phyloP scores from a whole-genome alignment of 2,888 invertebrate genomes.

The Eudemis profundana region DNA sequence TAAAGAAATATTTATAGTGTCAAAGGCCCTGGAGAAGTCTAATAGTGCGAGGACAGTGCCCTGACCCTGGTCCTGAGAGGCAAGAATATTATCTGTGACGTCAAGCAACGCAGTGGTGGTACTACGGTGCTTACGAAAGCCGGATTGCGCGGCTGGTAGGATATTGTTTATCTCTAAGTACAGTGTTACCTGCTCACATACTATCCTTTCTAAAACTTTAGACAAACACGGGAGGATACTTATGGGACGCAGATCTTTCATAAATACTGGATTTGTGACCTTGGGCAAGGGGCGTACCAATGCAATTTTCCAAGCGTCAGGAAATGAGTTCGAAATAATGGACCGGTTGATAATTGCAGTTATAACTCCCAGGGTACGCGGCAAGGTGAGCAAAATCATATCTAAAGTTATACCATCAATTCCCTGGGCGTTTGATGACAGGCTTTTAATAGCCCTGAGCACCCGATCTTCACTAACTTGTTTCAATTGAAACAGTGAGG shows the following conservation, averaged over 20 bases:
- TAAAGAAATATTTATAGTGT: no score
- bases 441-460: slow-evolving; percentile 28
- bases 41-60: not conserved
- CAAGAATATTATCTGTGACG: not conserved
- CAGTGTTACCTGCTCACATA: not conserved
- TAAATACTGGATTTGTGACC: slow-evolving; percentile 30
- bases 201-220: not conserved
- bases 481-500: not conserved
- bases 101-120: not conserved
- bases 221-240: slow-evolving; percentile 35
- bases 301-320: slow-evolving; percentile 50
- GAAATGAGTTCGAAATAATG: slow-evolving; percentile 42
- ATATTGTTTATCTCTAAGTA: not conserved
- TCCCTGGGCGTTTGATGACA: slow-evolving; percentile 43
- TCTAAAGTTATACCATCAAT: slow-evolving; percentile 41
- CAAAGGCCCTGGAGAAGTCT: not conserved
- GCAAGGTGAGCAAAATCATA: slow-evolving; percentile 45
- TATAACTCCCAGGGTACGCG: slow-evolving; percentile 38
- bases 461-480: slow-evolving; percentile 16
- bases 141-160: slow-evolving; percentile 3
- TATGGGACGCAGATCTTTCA: slow-evolving; percentile 51
- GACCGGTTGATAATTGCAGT: slow-evolving; percentile 44
- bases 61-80: not conserved
- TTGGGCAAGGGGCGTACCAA: slow-evolving; percentile 51
- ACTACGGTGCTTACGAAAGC: slow-evolving; percentile 1